Evolutionary conservation across 2,888 invertebrate species (phyloP), one percentile per base, ranked within the genome.

Genomic region (Ligdia adustata): DNA sequence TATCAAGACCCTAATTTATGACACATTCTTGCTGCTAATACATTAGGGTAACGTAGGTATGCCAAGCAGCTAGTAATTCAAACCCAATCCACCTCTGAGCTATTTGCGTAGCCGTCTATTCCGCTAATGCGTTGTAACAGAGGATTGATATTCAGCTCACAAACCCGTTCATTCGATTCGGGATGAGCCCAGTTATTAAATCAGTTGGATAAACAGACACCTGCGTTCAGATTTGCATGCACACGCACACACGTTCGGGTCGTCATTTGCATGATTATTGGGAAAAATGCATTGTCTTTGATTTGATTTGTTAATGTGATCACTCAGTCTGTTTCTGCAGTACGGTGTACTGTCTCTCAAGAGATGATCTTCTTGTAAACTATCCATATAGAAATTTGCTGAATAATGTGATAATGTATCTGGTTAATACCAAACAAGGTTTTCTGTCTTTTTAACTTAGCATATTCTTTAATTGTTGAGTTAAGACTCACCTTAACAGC

Each of bases 111-210:
- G 71, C 71, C 67, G 74, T 80, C 82, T 85, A 83, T 81, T 72
- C 66, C 75, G 73, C 78, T 86, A 88, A 86, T 85, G 80, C 77
- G 69, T 68, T 69, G 76, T 73, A 72, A 70, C 71, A 64, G 66
- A 61, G 66, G 77, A 86, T 85, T 83, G 82, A 79, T 84, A 86
- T 86, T 86, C 82, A 64, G 69, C 70, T 69, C 69, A 77, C 81
- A 74, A 66, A 63, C 57, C 69, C 69, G 66, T 68, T 74, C 76
- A 77, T 79, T 75, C 72, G 73, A 79, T 77, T 69, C 75, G 66
- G 72, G 75, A 79, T 83, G 79, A 82, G 76, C 75, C 62, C 73
- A 75, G 83, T 86, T 85, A 88, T 87, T 85, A 83, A 88, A 89
- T 88, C 86, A 82, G 76, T 75, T 73, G 77, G 70, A 75, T 80